A percentile compares a stretch with the other conserved stretches of the same genome.
These are phyloP conservation scores for Eriocheir sinensis DNA, from an alignment of 1,140 invertebrate species.

Conservation along the genomic window DNA sequence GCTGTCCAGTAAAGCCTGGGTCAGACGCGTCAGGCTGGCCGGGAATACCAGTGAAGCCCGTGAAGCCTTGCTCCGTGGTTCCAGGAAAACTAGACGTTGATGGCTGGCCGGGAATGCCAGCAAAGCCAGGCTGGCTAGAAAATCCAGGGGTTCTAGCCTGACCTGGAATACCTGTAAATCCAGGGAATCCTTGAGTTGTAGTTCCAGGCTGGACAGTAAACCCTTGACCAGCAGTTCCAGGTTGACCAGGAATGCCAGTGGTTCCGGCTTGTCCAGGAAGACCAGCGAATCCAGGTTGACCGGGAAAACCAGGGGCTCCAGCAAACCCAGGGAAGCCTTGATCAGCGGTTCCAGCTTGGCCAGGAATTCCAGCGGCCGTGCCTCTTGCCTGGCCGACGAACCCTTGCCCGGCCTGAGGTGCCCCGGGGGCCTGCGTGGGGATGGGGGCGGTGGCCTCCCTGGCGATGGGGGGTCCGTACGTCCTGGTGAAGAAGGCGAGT, in stretches of 20 bases:
- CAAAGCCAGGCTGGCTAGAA: neutral
- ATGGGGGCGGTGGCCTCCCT: constrained; percentile 59
- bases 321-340: neutral
- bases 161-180: neutral
- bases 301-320: neutral
- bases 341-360: neutral
- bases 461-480: constrained; percentile 64
- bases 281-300: neutral
- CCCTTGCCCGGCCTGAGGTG: neutral
- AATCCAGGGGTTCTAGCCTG: constrained; percentile 32
- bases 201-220: neutral
- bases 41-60: neutral
- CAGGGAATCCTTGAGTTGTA: constrained; percentile 29
- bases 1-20: constrained; percentile 1
- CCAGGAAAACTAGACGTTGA: too few species aligned
- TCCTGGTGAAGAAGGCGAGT: constrained; percentile 6
- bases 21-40: too few species aligned
- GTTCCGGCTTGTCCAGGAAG: too few species aligned
- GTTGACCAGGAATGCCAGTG: neutral
- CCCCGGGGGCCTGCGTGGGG: neutral
- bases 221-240: neutral
- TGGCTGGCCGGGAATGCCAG: neutral
- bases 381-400: neutral
- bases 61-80: neutral
- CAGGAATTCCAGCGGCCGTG: neutral